Evolutionary conservation across 1,140 invertebrate genomes (phyloP), one percentile per base, ranked within the genome.

Genomic region (Cyrtorhinus lividipennis): DNA sequence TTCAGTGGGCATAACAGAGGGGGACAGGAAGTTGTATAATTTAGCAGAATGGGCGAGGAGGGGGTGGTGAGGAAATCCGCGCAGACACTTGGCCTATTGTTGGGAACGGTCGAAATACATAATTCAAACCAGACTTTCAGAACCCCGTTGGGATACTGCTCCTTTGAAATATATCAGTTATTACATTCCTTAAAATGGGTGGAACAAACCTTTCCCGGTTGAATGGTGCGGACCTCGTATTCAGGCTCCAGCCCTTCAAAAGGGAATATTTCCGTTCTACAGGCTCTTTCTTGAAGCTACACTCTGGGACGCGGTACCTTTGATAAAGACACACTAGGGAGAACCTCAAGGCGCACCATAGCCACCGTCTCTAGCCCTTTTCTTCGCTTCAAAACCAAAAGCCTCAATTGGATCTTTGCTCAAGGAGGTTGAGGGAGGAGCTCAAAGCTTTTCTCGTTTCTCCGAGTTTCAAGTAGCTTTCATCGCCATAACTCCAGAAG

Each of bases 31-130:
- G n/a, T 53, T 53, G 48, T 53, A 53, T 53, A 53, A 53, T 53
- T 53, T 22, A 53, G 20, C 20, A 20, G 18, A 38, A 38, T 53
- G 8, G 8, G 20, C 5, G 18, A 5, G 48, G 5, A 3, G 10
- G 48, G 5, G 20, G 18, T 13, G 18, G 20, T 53, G 48, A 53
- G 18, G 48, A 20, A 20, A 53, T 3, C 5, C 10, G 20, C 10
- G n/a, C 48, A 53, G 48, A 53, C 48, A 53, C 48, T 53, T 53
- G 48, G 48, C 48, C 48, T 53, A 53, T 53, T 53, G 48, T 53
- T 53, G 48, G 20, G 48, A 53, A 53, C 48, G 48, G 48, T 20
- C 48, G 48, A 53, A 53, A 53, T 53, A 53, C 48, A 53, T 53
- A 53, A 53, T 53, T 53, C 48, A 53, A 53, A 44, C 48, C 12